Evolutionary conservation across 2,888 invertebrate species (phyloP), one percentile per base, ranked within the genome.

Genomic region (Atherix ibis): DNA sequence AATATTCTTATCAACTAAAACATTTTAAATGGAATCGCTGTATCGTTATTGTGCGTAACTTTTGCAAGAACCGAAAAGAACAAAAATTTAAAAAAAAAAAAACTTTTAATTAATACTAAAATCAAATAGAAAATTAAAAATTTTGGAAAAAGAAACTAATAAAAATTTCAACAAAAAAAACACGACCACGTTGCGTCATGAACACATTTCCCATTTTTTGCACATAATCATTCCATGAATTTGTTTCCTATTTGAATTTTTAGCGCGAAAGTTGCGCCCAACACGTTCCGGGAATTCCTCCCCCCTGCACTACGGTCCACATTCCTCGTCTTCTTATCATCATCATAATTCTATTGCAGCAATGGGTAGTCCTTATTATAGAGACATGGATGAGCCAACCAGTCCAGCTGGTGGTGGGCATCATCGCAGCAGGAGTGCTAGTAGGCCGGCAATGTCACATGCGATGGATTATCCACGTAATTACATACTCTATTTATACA

Each of bases 391-490:
- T 64, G 82, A 84, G 63, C 75, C 82, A 51, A 79, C 75, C 53
- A 83, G 83, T 65, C 84, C 84, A 58, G 79, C 82, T 64, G 76
- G 83, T 68, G 76, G 82, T 60, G 82, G 84, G 56, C 77, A 78
- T 53, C 68, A 70, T 72, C 75, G 87, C 52, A 77, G 78, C 51
- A 74, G 87, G 48, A 82, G 82, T 54, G 80, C 82, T 50, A 81
- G 77, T 48, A 67, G 82, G 53, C 82, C 75, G 48, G 71, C 74
- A 52, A 61, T 61, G 54, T 59, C 62, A 50, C 63, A 63, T 44
- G 65, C 68, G 47, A 69, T 70, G 67, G 67, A 62, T 64, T 54
- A 70, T 68, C 55, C 65, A 65, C 50, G 70, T 70, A 56, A 59
- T 51, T 55, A 35, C 51, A 54, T 36, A 27, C 36, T 26, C 15